These are phyloP conservation scores for Euura saliciscinereae DNA, from an alignment of 1,140 invertebrate genomes.

Conservation along the genomic window DNA sequence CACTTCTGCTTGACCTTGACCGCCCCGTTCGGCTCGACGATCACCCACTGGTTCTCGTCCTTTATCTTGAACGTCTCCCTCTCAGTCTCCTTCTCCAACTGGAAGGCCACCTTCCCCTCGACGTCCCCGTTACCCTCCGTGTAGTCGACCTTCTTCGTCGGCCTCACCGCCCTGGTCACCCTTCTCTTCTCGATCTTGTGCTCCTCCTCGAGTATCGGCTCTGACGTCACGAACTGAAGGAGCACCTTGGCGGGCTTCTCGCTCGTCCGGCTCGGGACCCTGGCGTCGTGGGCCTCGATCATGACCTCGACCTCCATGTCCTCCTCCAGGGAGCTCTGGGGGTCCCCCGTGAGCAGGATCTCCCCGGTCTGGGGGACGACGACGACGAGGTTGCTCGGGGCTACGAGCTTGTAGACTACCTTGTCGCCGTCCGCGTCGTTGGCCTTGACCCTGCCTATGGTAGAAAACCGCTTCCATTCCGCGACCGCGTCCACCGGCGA, in stretches of 20 bases:
- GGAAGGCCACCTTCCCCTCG: constrained; percentile 87
- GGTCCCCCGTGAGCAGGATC: constrained; percentile 79
- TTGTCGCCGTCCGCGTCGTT: constrained; percentile 87
- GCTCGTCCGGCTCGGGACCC: constrained; percentile 72
- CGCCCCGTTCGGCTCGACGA: constrained; percentile 87
- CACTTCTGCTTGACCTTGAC: constrained; percentile 94
- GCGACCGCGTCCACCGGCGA: constrained; percentile 56
- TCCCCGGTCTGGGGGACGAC: constrained; percentile 92
- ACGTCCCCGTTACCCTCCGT: constrained; percentile 88
- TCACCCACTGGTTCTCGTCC: constrained; percentile 93
- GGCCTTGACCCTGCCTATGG: constrained; percentile 81
- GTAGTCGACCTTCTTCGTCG: constrained; percentile 91
- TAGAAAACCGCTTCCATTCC: constrained; percentile 76
- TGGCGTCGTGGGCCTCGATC: constrained; percentile 82
- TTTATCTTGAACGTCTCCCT: constrained; percentile 92
- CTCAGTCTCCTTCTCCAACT: constrained; percentile 89
- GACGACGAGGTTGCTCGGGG: constrained; percentile 78
- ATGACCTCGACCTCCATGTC: constrained; percentile 70
- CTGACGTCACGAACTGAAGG: constrained; percentile 73
- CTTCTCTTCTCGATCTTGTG: constrained; percentile 78
- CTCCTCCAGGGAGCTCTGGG: constrained; percentile 60
- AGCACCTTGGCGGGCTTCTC: constrained; percentile 74
- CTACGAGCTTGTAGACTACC: constrained; percentile 81
- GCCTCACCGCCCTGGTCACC: constrained; percentile 85
- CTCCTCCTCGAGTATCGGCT: constrained; percentile 54